Evolutionary conservation across 2,113 vertebrate genomes (phyloP).

Genomic region (Hylia prasina): DNA sequence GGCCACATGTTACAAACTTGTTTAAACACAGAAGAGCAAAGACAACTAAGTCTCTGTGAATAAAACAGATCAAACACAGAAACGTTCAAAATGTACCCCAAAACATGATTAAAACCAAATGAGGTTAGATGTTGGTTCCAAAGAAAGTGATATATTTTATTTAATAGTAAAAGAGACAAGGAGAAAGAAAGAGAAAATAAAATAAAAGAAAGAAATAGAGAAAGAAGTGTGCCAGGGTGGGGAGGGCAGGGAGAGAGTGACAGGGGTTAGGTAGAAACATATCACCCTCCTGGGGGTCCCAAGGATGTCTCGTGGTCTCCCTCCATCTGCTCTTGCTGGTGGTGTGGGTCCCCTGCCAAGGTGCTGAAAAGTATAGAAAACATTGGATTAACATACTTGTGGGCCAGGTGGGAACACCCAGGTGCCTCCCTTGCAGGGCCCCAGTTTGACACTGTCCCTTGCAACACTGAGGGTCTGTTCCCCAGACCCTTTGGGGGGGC

Average conservation of each 20-base stretch:
- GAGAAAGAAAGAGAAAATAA: background rate
- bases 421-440: background rate
- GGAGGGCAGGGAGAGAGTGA: background rate
- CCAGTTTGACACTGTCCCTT: background rate
- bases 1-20: background rate
- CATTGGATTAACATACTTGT: rapidly evolving
- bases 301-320: rapidly evolving
- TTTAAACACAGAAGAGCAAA: background rate
- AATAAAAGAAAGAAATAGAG: too few species aligned
- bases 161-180: background rate
- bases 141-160: background rate
- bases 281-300: background rate
- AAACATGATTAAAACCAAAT: background rate
- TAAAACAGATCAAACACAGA: background rate
- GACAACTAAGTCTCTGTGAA: background rate
- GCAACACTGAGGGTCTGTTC: too few species aligned
- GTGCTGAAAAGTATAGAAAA: background rate
- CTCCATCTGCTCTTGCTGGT: background rate
- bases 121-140: background rate
- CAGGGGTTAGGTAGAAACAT: background rate
- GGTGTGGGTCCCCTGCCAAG: rapidly evolving
- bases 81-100: background rate
- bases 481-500: too few species aligned
- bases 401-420: background rate
- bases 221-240: rapidly evolving